Conservation (phyloP, 1,140 invertebrate genomes). For the Spodoptera litura region DNA sequence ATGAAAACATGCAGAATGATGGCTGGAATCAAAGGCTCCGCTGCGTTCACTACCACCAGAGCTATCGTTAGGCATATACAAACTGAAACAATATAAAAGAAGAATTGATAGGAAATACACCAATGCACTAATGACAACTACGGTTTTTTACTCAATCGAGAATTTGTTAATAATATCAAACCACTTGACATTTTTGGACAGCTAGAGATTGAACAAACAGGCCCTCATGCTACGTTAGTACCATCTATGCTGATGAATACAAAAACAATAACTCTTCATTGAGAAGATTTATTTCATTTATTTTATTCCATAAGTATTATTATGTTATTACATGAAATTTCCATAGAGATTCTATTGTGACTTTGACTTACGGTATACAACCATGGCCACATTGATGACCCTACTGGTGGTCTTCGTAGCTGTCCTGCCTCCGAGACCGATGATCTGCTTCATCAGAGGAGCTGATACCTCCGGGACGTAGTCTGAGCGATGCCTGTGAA, state of each 20-base stretch:
- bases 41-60: conserved; percentile 55
- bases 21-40: conserved; percentile 48
- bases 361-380: background rate
- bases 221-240: too few relatives aligned
- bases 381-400: conserved; percentile 18
- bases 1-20: conserved; percentile 57
- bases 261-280: too few relatives aligned
- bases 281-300: too few relatives aligned
- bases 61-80: conserved; percentile 56
- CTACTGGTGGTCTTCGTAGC: background rate
- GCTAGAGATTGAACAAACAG: too few relatives aligned
- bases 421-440: conserved; percentile 41
- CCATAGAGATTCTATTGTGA: background rate
- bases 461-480: conserved; percentile 48
- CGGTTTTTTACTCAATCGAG: too few relatives aligned
- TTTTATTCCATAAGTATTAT: too few relatives aligned
- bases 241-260: too few relatives aligned
- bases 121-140: too few relatives aligned
- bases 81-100: conserved; percentile 57
- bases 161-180: too few relatives aligned
- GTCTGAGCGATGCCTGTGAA: conserved; percentile 65
- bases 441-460: conserved; percentile 56
- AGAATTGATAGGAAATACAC: background rate
- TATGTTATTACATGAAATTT: too few relatives aligned
- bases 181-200: too few relatives aligned